Evolutionary conservation across 2,797 vertebrate genomes (phyloP).

Genomic region (Oreochromis mossambicus): DNA sequence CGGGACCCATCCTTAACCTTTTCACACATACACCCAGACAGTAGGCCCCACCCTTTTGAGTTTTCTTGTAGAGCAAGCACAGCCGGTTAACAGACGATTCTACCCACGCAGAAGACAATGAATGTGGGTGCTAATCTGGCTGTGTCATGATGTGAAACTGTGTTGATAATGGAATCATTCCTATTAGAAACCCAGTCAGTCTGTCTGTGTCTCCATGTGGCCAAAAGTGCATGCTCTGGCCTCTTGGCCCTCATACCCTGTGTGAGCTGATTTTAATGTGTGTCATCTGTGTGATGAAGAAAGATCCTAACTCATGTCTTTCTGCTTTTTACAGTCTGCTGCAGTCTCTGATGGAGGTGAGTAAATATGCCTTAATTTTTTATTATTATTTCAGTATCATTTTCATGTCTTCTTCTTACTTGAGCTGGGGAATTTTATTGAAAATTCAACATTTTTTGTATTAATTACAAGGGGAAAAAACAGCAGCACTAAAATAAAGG

Average conservation of each 20-base stretch:
- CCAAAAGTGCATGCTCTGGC: constrained; percentile 8
- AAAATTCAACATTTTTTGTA: background rate
- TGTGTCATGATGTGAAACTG: constrained; percentile 39
- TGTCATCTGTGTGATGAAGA: constrained; percentile 60
- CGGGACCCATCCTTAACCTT: background rate
- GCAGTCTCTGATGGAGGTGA: constrained; percentile 99
- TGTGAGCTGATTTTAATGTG: constrained; percentile 2
- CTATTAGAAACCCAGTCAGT: constrained; percentile 18
- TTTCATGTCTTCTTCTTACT: background rate
- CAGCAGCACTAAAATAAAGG: background rate
- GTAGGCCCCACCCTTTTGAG: constrained; percentile 26
- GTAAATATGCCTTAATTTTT: constrained; percentile 44
- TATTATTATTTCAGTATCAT: background rate
- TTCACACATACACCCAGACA: background rate
- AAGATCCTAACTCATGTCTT: constrained; percentile 83
- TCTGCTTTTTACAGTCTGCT: constrained; percentile 92
- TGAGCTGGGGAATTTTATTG: background rate
- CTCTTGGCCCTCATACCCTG: background rate
- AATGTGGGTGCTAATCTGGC: constrained; percentile 31
- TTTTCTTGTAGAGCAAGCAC: constrained; percentile 61
- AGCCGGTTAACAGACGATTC: constrained; percentile 63
- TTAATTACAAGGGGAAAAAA: fast-evolving
- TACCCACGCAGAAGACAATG: constrained; percentile 51
- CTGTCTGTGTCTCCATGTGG: constrained; percentile 19
- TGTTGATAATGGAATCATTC: constrained; percentile 21